Conservation (phyloP, 2,888 invertebrate species). For the Chirona hameri region DNA sequence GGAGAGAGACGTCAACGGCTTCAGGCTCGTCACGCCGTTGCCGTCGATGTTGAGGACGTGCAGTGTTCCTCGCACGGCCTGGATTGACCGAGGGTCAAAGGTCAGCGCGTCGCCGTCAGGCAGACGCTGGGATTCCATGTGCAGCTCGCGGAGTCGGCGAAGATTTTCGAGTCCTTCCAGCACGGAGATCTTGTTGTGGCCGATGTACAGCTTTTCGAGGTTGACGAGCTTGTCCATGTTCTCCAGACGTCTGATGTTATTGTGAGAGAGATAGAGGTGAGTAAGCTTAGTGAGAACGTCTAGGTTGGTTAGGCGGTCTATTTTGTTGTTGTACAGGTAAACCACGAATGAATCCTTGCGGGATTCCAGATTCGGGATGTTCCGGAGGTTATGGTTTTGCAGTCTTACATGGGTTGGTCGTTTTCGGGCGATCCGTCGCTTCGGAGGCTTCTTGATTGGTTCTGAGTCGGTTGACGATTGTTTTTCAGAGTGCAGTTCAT, state of each 20-base stretch:
- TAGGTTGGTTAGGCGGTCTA: not conserved
- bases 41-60: not conserved
- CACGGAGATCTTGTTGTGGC: slow-evolving; percentile 3
- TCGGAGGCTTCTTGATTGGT: not conserved
- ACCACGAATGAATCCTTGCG: not conserved
- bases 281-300: not conserved
- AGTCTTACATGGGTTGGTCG: not conserved
- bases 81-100: not conserved
- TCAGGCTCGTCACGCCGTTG: not conserved
- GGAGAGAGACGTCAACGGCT: not conserved
- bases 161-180: not conserved
- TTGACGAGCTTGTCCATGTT: not conserved
- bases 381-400: not conserved
- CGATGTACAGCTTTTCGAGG: not conserved
- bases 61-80: not conserved
- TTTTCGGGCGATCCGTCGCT: not conserved
- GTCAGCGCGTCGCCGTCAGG: not conserved
- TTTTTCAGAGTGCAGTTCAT: not conserved
- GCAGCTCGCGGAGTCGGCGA: not conserved
- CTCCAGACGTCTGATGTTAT: not conserved
- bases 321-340: not conserved
- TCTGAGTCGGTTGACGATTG: not conserved
- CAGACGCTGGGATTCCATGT: not conserved
- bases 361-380: not conserved
- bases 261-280: not conserved